Evolutionary conservation across 2,888 invertebrate genomes (phyloP).

Genomic region (Pantelozetes paolii): DNA sequence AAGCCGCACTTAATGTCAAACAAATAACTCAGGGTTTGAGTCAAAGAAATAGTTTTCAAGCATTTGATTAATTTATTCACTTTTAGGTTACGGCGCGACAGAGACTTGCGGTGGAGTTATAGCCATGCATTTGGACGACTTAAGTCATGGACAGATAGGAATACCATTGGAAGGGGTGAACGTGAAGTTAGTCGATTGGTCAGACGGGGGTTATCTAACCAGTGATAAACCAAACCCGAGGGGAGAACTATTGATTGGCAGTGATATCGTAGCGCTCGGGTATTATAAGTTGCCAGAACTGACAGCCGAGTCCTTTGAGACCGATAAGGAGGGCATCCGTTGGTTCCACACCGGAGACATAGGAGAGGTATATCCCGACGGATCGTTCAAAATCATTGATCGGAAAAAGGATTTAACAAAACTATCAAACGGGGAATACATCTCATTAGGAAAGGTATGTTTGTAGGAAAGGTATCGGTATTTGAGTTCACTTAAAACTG

Average conservation of each 20-base stretch:
- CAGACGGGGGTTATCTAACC: slow-evolving; percentile 83
- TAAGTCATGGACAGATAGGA: slow-evolving; percentile 50
- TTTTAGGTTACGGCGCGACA: slow-evolving; percentile 74
- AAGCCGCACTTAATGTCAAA: slow-evolving; percentile 81
- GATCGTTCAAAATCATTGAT: slow-evolving; percentile 83
- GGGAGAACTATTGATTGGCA: slow-evolving; percentile 79
- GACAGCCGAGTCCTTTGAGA: slow-evolving; percentile 68
- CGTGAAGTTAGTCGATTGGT: slow-evolving; percentile 83
- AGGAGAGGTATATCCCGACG: slow-evolving; percentile 86
- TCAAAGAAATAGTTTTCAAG: background rate
- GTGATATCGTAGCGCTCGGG: slow-evolving; percentile 84
- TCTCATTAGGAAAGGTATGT: slow-evolving; percentile 84
- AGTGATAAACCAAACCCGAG: slow-evolving; percentile 79
- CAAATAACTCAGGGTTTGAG: slow-evolving; percentile 69
- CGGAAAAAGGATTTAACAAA: slow-evolving; percentile 81
- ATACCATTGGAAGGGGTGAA: slow-evolving; percentile 58
- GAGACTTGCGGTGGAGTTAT: slow-evolving; percentile 89
- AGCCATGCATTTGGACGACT: slow-evolving; percentile 57
- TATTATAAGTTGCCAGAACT: slow-evolving; percentile 67
- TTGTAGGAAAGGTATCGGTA: background rate
- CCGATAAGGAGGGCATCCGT: slow-evolving; percentile 67
- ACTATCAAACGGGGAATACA: slow-evolving; percentile 95
- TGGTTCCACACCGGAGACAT: slow-evolving; percentile 99
- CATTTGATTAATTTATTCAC: too few relatives aligned
- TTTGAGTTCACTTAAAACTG: too few relatives aligned